These are phyloP conservation scores for Euzophera pinguis DNA, from an alignment of 2,888 invertebrate genomes.

Conservation along the genomic window DNA sequence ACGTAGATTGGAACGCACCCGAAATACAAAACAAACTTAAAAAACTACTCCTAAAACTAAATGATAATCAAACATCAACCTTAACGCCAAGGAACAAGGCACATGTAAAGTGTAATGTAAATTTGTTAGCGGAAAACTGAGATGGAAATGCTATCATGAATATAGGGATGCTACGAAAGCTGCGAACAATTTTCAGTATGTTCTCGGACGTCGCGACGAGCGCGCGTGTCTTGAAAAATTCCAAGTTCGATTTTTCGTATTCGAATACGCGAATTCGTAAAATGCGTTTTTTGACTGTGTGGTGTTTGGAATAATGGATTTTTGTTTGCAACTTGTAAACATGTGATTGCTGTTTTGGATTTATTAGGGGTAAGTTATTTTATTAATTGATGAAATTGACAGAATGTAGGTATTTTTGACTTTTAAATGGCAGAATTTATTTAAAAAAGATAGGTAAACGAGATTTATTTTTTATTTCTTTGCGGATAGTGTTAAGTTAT, in stretches of 20 bases:
- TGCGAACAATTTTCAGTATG: constrained; percentile 22
- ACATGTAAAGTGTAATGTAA: neutral
- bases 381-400: too few relatives aligned
- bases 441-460: too few relatives aligned
- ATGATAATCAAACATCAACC: constrained; percentile 4
- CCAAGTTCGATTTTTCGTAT: constrained; percentile 12
- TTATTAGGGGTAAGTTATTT: neutral
- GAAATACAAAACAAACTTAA: constrained; percentile 14
- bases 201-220: constrained; percentile 18
- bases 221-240: constrained; percentile 16
- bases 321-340: neutral
- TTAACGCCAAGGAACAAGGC: constrained; percentile 6
- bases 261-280: constrained; percentile 20
- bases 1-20: constrained; percentile 22
- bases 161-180: constrained; percentile 15
- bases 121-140: constrained; percentile 9
- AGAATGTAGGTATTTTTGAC: too few relatives aligned
- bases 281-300: constrained; percentile 4
- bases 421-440: too few relatives aligned
- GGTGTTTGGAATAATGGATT: neutral
- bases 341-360: constrained; percentile 3
- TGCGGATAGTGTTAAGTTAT: too few relatives aligned
- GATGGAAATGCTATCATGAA: constrained; percentile 17
- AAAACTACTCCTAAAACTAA: neutral
- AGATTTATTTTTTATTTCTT: too few relatives aligned